phyloP scores from a whole-genome alignment of 2,113 vertebrate species.

The Saccopteryx bilineata region DNA sequence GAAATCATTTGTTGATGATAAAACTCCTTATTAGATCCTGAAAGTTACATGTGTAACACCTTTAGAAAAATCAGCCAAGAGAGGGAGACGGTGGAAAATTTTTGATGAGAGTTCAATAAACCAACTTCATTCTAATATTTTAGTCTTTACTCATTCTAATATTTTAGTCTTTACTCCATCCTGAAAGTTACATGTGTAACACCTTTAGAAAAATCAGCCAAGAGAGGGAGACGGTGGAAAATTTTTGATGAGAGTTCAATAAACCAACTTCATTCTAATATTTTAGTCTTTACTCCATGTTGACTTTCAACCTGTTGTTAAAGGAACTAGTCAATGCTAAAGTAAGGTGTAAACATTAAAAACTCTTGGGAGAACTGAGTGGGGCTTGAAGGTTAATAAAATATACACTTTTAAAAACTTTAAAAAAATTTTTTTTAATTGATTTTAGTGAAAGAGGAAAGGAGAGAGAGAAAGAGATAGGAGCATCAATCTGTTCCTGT shows the following conservation, averaged over 20 bases:
- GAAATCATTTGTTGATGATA: constrained; percentile 3
- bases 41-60: neutral
- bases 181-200: neutral
- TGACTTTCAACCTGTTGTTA: neutral
- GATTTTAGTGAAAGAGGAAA: no score
- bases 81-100: neutral
- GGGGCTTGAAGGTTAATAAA: neutral
- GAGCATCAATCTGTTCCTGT: no score
- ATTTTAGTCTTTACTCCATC: no score
- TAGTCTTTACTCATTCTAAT: neutral
- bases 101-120: neutral
- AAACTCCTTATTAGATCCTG: constrained; percentile 3
- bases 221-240: neutral
- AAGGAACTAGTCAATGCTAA: neutral
- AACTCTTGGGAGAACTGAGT: neutral
- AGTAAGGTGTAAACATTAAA: neutral
- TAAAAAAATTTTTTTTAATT: neutral
- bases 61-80: neutral
- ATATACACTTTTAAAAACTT: neutral
- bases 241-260: neutral
- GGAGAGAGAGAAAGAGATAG: no score
- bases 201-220: neutral
- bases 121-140: neutral
- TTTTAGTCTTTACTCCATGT: neutral
- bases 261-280: neutral